Percentiles rank a stretch among this genome's conserved stretches.
These are phyloP conservation scores for Fulmarus glacialis DNA, from an alignment of 2,113 vertebrate genomes.

Conservation along the genomic window DNA sequence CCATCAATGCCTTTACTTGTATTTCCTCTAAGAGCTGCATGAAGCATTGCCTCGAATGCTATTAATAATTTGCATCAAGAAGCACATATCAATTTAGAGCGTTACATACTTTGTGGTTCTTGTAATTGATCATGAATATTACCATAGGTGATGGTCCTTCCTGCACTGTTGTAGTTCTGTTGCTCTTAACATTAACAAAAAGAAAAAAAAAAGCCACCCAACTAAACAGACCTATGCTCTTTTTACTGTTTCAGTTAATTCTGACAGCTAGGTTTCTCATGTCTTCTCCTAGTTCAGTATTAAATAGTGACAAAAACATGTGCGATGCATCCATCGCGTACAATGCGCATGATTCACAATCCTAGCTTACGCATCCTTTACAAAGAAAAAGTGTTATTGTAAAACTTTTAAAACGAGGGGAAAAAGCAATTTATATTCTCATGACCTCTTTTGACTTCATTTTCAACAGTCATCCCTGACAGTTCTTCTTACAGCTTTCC, in stretches of 20 bases:
- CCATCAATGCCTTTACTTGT: neutral
- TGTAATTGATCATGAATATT: accelerated
- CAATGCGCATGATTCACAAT: neutral
- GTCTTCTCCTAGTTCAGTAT: neutral
- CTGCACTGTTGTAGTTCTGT: neutral
- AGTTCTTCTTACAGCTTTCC: neutral
- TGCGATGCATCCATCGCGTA: neutral
- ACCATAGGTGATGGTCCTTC: neutral
- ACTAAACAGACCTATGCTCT: neutral
- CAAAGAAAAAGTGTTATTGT: neutral
- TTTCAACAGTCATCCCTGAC: neutral
- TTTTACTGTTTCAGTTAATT: neutral
- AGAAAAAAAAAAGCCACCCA: neutral
- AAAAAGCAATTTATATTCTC: neutral
- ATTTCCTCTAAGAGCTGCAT: neutral
- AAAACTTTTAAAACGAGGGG: neutral
- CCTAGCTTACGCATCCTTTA: neutral
- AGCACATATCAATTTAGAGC: neutral
- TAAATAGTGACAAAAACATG: neutral
- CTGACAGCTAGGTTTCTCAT: neutral
- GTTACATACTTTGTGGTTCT: neutral
- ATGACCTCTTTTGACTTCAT: neutral
- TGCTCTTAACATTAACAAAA: neutral
- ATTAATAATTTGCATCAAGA: neutral
- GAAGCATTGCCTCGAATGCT: neutral